Evolutionary conservation across 1,140 invertebrate species (phyloP).

Genomic region (Trinorchestia longiramus): DNA sequence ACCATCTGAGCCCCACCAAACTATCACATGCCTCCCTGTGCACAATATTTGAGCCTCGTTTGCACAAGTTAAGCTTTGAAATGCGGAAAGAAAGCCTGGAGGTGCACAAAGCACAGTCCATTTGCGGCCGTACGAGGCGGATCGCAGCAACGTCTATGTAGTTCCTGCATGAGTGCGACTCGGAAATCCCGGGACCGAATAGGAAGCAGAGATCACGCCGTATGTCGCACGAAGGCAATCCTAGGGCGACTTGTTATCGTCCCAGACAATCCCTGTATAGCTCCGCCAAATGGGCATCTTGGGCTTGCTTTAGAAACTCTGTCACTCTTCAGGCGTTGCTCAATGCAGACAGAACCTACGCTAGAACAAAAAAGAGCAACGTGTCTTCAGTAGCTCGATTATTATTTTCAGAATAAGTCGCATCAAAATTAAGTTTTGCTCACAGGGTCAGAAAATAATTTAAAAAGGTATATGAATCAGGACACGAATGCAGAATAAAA

Average conservation of each 20-base stretch:
- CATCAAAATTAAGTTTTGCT: background rate
- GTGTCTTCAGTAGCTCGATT: background rate
- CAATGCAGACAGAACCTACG: background rate
- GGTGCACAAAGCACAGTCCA: no score
- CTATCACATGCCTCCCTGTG: no score
- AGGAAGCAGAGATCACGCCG: background rate
- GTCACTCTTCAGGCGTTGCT: background rate
- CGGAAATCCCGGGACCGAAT: background rate
- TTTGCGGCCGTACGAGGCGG: background rate
- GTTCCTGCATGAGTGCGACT: background rate
- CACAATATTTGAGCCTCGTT: no score
- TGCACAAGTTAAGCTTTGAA: no score
- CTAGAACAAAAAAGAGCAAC: background rate
- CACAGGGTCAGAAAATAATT: no score
- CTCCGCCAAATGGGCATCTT: background rate
- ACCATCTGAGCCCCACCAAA: no score
- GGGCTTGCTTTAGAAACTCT: background rate
- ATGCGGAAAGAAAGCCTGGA: no score
- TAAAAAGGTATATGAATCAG: no score
- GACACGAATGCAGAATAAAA: background rate
- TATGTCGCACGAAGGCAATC: background rate
- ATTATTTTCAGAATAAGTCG: background rate
- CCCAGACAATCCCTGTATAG: slow-evolving; percentile 20
- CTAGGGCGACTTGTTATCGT: slow-evolving; percentile 5
- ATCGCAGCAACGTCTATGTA: background rate